A percentile compares a stretch with the other conserved stretches of the same genome.
Evolutionary conservation across 37 sponge, comb jelly and placozoan species (phyloP).

Genomic region (Beroe forskalii): DNA sequence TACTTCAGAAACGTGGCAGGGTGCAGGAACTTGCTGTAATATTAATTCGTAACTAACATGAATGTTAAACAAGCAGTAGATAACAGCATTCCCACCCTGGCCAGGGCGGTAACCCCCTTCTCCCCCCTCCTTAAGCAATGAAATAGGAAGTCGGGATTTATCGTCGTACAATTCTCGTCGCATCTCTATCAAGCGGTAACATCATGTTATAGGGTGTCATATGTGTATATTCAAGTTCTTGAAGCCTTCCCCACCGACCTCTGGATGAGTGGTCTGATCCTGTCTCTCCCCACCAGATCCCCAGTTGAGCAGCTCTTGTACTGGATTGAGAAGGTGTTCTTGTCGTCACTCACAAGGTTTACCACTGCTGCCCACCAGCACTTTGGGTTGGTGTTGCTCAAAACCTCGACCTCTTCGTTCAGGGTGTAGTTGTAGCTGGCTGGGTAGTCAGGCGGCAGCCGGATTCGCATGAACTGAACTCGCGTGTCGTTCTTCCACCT

Average conservation of each 20-base stretch:
- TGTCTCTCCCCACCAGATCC: slow-evolving; percentile 25
- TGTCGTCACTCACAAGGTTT: slow-evolving; percentile 26
- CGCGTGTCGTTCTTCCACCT: slow-evolving; percentile 29
- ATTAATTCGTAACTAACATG: neutral
- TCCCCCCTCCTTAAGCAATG: too few relatives aligned
- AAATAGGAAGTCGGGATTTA: too few relatives aligned
- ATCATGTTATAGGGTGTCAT: too few relatives aligned
- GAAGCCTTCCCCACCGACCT: slow-evolving; percentile 38
- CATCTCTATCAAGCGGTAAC: too few relatives aligned
- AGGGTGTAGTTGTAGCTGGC: neutral
- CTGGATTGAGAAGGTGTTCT: slow-evolving; percentile 8
- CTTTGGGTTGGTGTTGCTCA: neutral
- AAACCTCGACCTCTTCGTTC: slow-evolving; percentile 38
- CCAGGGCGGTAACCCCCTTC: too few relatives aligned
- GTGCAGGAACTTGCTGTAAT: neutral
- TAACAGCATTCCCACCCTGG: too few relatives aligned
- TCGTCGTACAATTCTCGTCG: too few relatives aligned
- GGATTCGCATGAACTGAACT: slow-evolving; percentile 17
- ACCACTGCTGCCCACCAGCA: slow-evolving; percentile 51
- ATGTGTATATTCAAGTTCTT: too few relatives aligned
- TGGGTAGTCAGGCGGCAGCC: slow-evolving; percentile 2
- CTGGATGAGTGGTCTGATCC: slow-evolving; percentile 37
- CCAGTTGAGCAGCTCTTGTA: neutral
- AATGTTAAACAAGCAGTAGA: too few relatives aligned
- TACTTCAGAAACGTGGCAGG: neutral